Percentiles rank a stretch among this genome's conserved stretches.
phyloP scores from a whole-genome alignment of 2,113 vertebrate genomes.

The Crotophaga sulcirostris region DNA sequence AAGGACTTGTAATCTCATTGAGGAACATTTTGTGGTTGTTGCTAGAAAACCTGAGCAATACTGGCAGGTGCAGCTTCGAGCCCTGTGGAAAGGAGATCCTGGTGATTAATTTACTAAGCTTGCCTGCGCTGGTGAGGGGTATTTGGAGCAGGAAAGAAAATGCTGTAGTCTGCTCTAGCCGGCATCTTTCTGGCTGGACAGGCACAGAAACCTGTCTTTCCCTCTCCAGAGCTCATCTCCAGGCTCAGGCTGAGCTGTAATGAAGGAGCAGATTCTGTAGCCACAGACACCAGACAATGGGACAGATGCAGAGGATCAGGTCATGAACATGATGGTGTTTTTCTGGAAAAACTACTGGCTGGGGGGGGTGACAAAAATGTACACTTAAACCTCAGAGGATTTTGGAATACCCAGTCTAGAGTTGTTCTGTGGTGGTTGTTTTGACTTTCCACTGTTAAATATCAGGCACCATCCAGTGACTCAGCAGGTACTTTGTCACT shows the following conservation, averaged over 20 bases:
- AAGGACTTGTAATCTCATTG: not conserved
- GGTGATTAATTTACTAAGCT: accelerated
- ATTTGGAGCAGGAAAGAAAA: not conserved
- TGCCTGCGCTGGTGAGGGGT: accelerated
- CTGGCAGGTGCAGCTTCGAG: not conserved
- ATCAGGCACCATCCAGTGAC: not conserved
- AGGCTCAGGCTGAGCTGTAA: not conserved
- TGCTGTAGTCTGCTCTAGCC: accelerated
- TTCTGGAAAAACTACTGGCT: not conserved
- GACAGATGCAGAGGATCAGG: not conserved
- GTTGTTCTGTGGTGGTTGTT: not conserved
- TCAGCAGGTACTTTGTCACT: not conserved
- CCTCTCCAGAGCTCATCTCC: not conserved
- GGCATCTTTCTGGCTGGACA: not conserved
- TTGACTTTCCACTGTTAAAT: not conserved
- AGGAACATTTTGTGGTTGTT: not conserved
- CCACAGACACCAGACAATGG: not conserved
- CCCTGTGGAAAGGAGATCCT: accelerated
- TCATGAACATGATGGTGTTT: not conserved
- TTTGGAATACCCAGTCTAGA: not conserved
- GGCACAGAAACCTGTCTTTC: not conserved
- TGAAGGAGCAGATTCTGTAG: accelerated
- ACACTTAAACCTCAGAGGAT: not conserved
- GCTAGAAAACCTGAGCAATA: not conserved
- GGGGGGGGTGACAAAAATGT: not conserved